Evolutionary conservation across 2,888 invertebrate species (phyloP).

Genomic region (Anaspis maculata): DNA sequence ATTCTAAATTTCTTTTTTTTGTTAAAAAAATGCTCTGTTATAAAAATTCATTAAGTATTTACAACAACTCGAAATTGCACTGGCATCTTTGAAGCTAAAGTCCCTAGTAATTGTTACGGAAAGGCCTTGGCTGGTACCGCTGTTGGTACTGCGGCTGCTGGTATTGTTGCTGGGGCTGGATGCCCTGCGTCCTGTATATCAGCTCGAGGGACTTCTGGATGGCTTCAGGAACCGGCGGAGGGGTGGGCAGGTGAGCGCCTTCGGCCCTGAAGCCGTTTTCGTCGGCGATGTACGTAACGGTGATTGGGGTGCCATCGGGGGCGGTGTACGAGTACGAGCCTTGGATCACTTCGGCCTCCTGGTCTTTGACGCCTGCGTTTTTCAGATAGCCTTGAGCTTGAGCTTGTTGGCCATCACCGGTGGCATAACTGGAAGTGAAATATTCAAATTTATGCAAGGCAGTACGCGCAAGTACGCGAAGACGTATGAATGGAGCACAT

Average conservation of each 20-base stretch:
- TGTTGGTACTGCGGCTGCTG: conserved; percentile 26
- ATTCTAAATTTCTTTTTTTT: no score
- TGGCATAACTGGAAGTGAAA: conserved; percentile 53
- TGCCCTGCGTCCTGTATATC: conserved; percentile 25
- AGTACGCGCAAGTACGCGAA: no score
- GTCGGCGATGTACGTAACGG: conserved; percentile 62
- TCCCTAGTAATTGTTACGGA: conserved; percentile 1
- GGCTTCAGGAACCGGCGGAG: conserved; percentile 65
- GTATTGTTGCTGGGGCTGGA: not conserved
- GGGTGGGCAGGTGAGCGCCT: conserved; percentile 69
- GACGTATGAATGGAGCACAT: no score
- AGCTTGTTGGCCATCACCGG: conserved; percentile 70
- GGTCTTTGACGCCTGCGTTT: conserved; percentile 58
- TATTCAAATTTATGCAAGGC: conserved; percentile 1
- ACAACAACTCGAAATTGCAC: no score
- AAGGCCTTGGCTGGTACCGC: conserved; percentile 13
- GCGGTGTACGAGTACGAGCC: conserved; percentile 53
- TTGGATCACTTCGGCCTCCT: conserved; percentile 65
- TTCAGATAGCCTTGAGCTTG: conserved; percentile 71
- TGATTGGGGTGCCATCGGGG: conserved; percentile 49
- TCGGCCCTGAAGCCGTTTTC: conserved; percentile 71
- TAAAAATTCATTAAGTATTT: no score
- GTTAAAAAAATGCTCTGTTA: no score
- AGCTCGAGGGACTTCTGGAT: conserved; percentile 50
- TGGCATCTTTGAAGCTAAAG: no score